Base-by-base conservation (phyloP, 2,888 invertebrate species). In the Orthosia gothica region DNA sequence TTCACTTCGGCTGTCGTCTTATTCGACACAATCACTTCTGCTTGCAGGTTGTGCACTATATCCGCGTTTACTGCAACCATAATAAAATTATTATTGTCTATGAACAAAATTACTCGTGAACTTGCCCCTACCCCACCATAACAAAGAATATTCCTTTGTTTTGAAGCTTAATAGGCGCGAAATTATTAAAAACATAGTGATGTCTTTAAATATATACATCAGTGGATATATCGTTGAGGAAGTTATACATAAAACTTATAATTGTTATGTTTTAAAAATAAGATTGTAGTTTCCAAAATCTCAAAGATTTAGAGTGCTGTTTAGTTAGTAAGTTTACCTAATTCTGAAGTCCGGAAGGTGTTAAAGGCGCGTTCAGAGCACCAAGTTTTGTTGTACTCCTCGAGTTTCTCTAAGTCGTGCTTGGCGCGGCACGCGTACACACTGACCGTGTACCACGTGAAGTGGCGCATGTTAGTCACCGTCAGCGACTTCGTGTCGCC, bases 371-470 rank as follows among this genome's bases (percentile, higher is more conserved):
- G 74, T 3, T 92, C 91, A 7, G 96, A 96, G 92, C 98, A 98
- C 91, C 94, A 95, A 20, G 90, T 85, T 62, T 86, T 76, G 40
- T 92, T 91, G 72, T 94, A 95, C 45, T 93, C 94, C 20, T 91
- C 91, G 47, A 93, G 91, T 58, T 97, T 96, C 88, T 97, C 97
- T 79, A 93, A 94, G 79, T 94, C 94, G 85, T 97, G 97, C 75
- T 92, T 92, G 85, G 97, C 97, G n/a, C 98, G 97, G 88, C 99
- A 99, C 5, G 98, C 99, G 93, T 97, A 97, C 65, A 99, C 97
- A 83, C 96, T 97, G 72, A 99, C 97, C 23, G 97, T 97, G 94
- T 99, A 99, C 87, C 97, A 96, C 0, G 98, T 97, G 93, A 97
- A 99, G 95, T 99, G 99, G 13, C 97, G 97, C 86, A 99, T 95